Conservation (phyloP, 2,888 invertebrate species). For the Metacarcinus magister region DNA sequence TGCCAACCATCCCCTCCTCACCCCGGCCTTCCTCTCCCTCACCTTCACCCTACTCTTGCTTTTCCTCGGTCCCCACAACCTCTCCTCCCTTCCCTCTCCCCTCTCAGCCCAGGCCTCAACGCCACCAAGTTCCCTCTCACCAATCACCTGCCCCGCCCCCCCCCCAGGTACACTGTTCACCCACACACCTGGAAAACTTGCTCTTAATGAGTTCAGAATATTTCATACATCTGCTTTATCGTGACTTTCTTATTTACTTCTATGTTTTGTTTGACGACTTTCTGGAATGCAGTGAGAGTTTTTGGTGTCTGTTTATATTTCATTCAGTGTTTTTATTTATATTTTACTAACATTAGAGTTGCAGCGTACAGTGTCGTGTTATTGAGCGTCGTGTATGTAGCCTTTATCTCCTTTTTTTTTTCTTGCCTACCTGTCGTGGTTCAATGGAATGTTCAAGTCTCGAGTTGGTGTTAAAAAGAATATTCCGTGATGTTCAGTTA, state of each 20-base stretch:
- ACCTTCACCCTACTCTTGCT: not conserved
- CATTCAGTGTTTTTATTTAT: not conserved
- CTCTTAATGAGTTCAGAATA: conserved; percentile 30
- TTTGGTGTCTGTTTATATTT: not conserved
- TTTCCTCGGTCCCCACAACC: not conserved
- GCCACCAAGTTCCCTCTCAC: not conserved
- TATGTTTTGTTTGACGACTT: not conserved
- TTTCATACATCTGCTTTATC: not conserved
- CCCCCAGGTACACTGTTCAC: conserved; percentile 8
- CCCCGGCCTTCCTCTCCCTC: not conserved
- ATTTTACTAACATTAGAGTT: not conserved
- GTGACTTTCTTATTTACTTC: not conserved
- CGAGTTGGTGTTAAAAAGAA: not conserved
- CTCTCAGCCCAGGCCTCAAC: not conserved
- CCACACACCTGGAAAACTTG: conserved; percentile 42
- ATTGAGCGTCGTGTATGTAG: not conserved
- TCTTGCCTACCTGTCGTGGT: not conserved
- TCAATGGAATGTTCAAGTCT: not conserved
- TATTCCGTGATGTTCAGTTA: not conserved
- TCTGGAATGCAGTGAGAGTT: not conserved
- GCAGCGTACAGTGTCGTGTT: not conserved
- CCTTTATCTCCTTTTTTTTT: not conserved
- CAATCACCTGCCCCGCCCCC: not conserved
- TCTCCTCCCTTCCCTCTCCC: not conserved
- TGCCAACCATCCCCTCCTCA: not conserved